phyloP scores from a whole-genome alignment of 2,113 vertebrate species.

The Oreochromis tanganicae region DNA sequence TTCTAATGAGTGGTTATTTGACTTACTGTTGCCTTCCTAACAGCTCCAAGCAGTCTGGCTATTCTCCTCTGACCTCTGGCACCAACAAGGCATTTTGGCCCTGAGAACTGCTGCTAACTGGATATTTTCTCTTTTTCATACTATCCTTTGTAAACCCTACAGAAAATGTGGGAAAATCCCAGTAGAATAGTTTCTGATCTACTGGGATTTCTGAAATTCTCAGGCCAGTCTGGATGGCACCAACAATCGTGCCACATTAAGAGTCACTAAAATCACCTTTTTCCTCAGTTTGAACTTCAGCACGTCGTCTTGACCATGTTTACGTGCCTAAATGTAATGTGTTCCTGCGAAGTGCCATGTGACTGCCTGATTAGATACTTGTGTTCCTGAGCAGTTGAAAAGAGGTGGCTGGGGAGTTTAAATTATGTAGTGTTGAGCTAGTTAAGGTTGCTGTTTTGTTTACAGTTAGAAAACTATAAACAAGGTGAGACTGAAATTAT shows the following conservation, averaged over 20 bases:
- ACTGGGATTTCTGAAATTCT: neutral
- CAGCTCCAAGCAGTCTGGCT: neutral
- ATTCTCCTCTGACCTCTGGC: neutral
- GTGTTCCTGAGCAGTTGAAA: neutral
- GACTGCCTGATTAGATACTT: neutral
- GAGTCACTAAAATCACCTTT: neutral
- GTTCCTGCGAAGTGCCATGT: neutral
- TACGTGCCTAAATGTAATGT: neutral
- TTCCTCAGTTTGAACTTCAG: neutral
- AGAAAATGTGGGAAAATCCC: neutral
- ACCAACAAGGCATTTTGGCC: neutral
- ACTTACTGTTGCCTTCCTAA: neutral
- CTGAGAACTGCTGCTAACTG: neutral
- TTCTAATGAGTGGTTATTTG: neutral
- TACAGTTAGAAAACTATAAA: conserved; percentile 1
- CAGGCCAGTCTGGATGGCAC: neutral
- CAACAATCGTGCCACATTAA: neutral
- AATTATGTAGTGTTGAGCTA: neutral
- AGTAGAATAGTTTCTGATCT: neutral
- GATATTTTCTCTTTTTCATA: neutral
- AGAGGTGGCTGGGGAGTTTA: neutral
- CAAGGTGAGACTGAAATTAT: neutral
- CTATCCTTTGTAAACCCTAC: neutral
- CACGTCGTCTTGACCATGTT: neutral
- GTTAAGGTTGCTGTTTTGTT: neutral